Evolutionary conservation across 2,888 invertebrate genomes (phyloP).

Genomic region (Drosophila koepferae): DNA sequence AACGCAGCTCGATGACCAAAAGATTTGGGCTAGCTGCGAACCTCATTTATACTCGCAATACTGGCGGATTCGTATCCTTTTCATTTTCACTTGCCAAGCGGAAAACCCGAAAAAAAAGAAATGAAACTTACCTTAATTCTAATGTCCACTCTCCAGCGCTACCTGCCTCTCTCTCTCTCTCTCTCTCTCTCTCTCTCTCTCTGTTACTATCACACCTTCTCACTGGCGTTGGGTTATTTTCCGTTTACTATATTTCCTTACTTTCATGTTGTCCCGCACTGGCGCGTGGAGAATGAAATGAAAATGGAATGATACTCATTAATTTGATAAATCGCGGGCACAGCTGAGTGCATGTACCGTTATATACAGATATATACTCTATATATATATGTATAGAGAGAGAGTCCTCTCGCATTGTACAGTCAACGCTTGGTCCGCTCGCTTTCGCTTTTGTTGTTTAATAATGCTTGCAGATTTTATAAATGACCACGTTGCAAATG

Average conservation of each 20-base stretch:
- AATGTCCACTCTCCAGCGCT: constrained; percentile 32
- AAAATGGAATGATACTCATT: constrained; percentile 84
- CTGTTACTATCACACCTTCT: constrained; percentile 1
- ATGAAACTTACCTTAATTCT: constrained; percentile 65
- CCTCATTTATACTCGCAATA: constrained; percentile 39
- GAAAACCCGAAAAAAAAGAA: constrained; percentile 1
- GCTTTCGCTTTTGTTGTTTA: constrained; percentile 65
- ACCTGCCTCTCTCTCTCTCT: constrained; percentile 5
- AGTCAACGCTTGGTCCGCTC: constrained; percentile 34
- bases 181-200: background rate
- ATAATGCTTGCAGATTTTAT: constrained; percentile 79
- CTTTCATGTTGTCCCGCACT: constrained; percentile 44
- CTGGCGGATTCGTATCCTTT: constrained; percentile 52
- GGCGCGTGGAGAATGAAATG: constrained; percentile 78
- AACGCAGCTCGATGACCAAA: constrained; percentile 12
- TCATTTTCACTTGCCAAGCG: constrained; percentile 26
- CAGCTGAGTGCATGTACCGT: constrained; percentile 40
- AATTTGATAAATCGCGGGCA: constrained; percentile 84
- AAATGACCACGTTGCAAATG: constrained; percentile 77
- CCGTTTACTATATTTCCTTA: constrained; percentile 32
- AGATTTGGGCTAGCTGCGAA: constrained; percentile 17
- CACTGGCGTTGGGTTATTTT: constrained; percentile 44
- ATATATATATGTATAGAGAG: constrained; percentile 11
- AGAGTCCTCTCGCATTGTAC: constrained; percentile 38
- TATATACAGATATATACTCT: constrained; percentile 5